Conservation (phyloP, 2,113 vertebrate genomes). For the Oryzias celebensis region DNA sequence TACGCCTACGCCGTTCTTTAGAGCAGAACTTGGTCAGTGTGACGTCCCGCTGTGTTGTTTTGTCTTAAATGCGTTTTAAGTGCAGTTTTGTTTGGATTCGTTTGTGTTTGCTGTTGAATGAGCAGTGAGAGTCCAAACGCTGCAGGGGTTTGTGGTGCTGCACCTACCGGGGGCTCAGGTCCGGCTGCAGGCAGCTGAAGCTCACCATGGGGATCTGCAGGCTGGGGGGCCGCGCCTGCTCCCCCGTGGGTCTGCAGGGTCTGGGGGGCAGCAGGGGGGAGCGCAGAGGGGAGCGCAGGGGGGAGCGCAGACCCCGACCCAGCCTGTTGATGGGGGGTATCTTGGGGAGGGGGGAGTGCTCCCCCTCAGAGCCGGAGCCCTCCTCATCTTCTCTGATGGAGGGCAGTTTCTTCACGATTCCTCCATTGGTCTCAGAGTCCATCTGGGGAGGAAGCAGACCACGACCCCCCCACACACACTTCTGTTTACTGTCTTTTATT, state of each 20-base stretch:
- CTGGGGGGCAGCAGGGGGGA: conserved; percentile 65
- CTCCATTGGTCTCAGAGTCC: conserved; percentile 78
- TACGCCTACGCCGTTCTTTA: too few species aligned
- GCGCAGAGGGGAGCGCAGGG: conserved; percentile 75
- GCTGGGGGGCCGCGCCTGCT: conserved; percentile 62
- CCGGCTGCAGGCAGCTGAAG: conserved; percentile 71
- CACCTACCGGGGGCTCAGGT: conserved; percentile 79
- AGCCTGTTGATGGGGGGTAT: conserved; percentile 57
- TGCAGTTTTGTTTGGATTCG: too few species aligned
- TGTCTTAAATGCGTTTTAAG: too few species aligned
- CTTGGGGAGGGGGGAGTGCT: conserved; percentile 65
- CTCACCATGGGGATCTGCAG: conserved; percentile 78
- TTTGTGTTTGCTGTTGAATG: too few species aligned
- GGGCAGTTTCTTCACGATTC: conserved; percentile 78
- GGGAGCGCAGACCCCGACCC: conserved; percentile 71
- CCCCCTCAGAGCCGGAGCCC: conserved; percentile 69
- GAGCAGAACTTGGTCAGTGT: too few species aligned
- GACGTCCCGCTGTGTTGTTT: too few species aligned
- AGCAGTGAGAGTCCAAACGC: not conserved
- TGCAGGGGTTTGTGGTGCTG: not conserved
- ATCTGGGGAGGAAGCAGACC: conserved; percentile 38
- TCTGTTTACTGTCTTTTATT: not conserved
- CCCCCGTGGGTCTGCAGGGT: conserved; percentile 55
- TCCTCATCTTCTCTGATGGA: conserved; percentile 83
- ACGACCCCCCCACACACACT: not conserved